A percentile compares a stretch with the other conserved stretches of the same genome.
Conservation (phyloP, 2,113 vertebrate genomes). For the Meles meles region DNA sequence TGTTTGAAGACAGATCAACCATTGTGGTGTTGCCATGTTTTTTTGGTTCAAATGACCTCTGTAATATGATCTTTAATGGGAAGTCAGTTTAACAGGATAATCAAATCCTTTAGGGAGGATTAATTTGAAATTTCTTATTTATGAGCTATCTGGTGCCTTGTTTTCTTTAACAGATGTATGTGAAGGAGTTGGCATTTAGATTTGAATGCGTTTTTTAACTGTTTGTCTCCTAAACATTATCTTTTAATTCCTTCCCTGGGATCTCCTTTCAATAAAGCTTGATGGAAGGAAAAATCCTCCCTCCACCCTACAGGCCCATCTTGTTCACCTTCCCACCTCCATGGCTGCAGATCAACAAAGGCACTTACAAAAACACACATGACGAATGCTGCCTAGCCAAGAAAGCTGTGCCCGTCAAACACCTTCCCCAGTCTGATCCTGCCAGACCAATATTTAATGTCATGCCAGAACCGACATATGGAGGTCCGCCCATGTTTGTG, state of each 20-base stretch:
- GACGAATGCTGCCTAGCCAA: neutral
- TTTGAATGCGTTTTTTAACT: conserved; percentile 28
- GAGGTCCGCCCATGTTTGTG: neutral
- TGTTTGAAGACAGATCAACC: neutral
- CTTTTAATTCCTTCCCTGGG: conserved; percentile 30
- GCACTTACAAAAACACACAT: neutral
- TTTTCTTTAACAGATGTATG: conserved; percentile 49
- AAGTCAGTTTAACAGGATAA: conserved; percentile 45
- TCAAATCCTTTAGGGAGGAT: conserved; percentile 36
- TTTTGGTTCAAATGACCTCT: conserved; percentile 18
- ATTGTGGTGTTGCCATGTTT: neutral
- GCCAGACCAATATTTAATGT: neutral
- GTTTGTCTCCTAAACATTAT: conserved; percentile 45
- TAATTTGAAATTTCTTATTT: conserved; percentile 53
- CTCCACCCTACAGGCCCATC: neutral
- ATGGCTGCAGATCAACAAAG: neutral
- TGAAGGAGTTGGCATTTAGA: conserved; percentile 35
- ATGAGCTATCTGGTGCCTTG: conserved; percentile 11
- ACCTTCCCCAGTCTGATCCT: neutral
- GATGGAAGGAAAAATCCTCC: neutral
- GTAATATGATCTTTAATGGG: conserved; percentile 1
- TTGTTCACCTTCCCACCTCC: neutral
- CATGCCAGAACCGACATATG: neutral
- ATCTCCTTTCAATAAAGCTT: conserved; percentile 55
- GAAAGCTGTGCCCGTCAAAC: neutral